phyloP scores from a whole-genome alignment of 2,888 invertebrate species.

The Lydus trimaculatus region DNA sequence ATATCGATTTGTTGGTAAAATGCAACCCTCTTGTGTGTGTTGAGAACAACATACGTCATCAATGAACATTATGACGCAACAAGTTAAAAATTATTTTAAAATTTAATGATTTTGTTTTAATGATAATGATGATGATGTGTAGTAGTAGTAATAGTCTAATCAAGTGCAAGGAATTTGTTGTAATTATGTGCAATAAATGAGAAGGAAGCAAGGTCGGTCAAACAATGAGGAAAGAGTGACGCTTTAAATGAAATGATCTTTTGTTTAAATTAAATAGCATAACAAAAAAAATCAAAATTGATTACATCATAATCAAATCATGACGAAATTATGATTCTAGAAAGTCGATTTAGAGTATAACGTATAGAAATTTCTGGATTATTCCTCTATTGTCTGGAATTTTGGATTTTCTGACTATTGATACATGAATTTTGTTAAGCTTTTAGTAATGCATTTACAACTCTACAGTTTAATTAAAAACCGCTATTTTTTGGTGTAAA shows the following conservation, averaged over 20 bases:
- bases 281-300: too few relatives aligned
- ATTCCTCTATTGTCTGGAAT: not conserved
- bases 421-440: too few relatives aligned
- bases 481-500: too few relatives aligned
- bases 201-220: conserved; percentile 20
- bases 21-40: conserved; percentile 26
- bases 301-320: conserved; percentile 15
- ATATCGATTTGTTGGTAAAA: conserved; percentile 38
- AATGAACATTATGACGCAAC: conserved; percentile 16
- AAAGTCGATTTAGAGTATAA: conserved; percentile 15
- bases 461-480: too few relatives aligned
- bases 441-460: not conserved
- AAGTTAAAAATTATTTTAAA: conserved; percentile 16
- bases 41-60: too few relatives aligned
- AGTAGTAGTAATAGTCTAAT: not conserved
- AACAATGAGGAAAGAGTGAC: conserved; percentile 18
- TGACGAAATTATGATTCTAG: conserved; percentile 24
- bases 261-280: too few relatives aligned
- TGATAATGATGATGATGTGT: too few relatives aligned
- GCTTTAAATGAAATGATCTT: not conserved
- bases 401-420: not conserved
- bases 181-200: conserved; percentile 9
- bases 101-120: too few relatives aligned
- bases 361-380: conserved; percentile 22
- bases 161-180: conserved; percentile 20